Base-by-base conservation (phyloP, 2,888 invertebrate genomes). In the Oxytorus armatus region DNA sequence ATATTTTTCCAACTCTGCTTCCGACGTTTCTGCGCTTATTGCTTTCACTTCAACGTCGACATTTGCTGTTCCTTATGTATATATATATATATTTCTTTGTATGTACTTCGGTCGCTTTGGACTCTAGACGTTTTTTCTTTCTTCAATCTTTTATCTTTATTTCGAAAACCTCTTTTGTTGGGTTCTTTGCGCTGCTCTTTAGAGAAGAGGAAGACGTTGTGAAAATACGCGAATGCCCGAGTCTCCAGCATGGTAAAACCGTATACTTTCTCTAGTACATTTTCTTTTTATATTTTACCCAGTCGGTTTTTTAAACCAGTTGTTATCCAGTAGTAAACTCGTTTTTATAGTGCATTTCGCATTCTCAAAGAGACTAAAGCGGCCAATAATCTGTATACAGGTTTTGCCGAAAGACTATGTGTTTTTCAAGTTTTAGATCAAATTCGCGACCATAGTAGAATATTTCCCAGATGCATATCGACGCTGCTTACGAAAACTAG, bases 1-100 rank as follows among this genome's bases (percentile, higher is more conserved):
- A 74, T 47, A 42, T 42, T 68, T 59, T 66, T 77, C 10, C 59
- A 44, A 33, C 25, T 33, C 36, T 59, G 29, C 16, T 39, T 21
- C 21, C 29, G 29, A 72, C 42, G 14, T 51, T 59, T 51, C 29
- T 1, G 29, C 7, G 7, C 14, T 18, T 23, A 39, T 29, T 59
- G 33, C 25, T 59, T 59, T 73, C 29, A 23, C 25, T 25, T 29
- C 8, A 18, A 14, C 49, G 11, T 47, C 21, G 33, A 44, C 23
- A 39, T 47, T 57, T 39, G 10, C 25, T 49, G 23, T 39, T 16
- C 10, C 8, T 36, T 10, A n/a, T n/a, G n/a, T n/a, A n/a, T 36
- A 8, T 36, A 36, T 36, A 36, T 1, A 36, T 14, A 11, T 66
- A 44, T 3, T 14, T 39, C 29, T 10, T n/a, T n/a, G 7, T n/a